phyloP scores from a whole-genome alignment of 2,113 vertebrate genomes.

The Lota lota region DNA sequence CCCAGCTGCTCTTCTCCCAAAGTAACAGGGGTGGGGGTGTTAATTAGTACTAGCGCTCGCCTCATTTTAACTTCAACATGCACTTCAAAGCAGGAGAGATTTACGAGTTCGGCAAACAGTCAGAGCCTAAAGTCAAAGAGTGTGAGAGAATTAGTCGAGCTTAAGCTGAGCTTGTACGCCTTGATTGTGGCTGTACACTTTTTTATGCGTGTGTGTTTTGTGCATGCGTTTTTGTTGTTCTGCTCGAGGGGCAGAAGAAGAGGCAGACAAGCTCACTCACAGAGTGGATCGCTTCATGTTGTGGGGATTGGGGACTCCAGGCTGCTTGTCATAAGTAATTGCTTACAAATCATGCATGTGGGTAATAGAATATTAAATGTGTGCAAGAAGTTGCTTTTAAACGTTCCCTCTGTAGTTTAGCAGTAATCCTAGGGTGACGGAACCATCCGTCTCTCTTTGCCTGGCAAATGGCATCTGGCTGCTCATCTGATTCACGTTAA shows the following conservation, averaged over 20 bases:
- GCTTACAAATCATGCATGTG: conserved; percentile 36
- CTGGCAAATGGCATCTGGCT: conserved; percentile 1
- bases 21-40: not conserved
- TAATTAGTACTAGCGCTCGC: not conserved
- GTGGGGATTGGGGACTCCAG: conserved; percentile 15
- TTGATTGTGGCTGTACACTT: conserved; percentile 20
- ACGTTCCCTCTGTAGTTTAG: conserved; percentile 15
- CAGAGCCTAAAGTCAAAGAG: conserved; percentile 22
- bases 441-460: not conserved
- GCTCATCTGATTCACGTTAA: not conserved
- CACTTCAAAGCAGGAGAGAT: conserved; percentile 46
- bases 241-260: conserved; percentile 27
- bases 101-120: conserved; percentile 30
- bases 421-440: conserved; percentile 4
- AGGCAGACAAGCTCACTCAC: not conserved
- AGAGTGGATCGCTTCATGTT: conserved; percentile 3
- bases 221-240: conserved; percentile 1
- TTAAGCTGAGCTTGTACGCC: not conserved
- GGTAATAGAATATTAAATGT: conserved; percentile 27
- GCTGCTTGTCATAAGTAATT: conserved; percentile 40
- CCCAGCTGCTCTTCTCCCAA: no score
- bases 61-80: conserved; percentile 9
- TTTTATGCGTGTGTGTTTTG: not conserved
- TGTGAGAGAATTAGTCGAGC: conserved; percentile 25
- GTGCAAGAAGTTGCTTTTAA: conserved; percentile 18